phyloP scores from a whole-genome alignment of 2,888 invertebrate species.

The Eutolmus rufibarbis region DNA sequence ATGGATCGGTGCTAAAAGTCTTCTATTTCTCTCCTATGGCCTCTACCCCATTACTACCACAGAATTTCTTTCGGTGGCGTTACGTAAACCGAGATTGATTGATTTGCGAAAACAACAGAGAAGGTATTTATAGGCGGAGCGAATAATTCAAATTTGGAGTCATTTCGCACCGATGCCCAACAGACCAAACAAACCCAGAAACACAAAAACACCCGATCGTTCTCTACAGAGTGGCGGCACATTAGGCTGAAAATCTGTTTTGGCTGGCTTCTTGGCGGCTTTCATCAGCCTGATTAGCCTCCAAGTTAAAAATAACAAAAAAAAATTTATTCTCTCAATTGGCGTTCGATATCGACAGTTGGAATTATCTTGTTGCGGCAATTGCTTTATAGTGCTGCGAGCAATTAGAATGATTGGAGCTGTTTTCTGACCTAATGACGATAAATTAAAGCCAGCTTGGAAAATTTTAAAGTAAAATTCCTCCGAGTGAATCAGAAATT shows the following conservation, averaged over 20 bases:
- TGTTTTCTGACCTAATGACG: background rate
- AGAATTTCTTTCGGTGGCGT: background rate
- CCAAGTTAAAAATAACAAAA: conserved; percentile 19
- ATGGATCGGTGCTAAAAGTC: background rate
- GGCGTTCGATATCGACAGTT: conserved; percentile 5
- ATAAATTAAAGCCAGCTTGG: background rate
- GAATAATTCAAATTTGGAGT: conserved; percentile 13
- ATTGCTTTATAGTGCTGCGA: background rate
- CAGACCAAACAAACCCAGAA: background rate
- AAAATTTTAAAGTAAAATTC: background rate
- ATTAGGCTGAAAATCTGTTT: background rate
- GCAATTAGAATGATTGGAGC: conserved; percentile 14
- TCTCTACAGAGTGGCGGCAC: background rate
- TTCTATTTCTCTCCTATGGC: background rate
- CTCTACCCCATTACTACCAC: background rate
- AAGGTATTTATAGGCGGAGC: conserved; percentile 4
- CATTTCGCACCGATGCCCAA: background rate
- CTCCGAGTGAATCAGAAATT: background rate
- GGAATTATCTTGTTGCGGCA: background rate
- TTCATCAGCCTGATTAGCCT: conserved; percentile 3
- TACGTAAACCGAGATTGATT: background rate
- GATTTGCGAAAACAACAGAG: background rate
- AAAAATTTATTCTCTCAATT: conserved; percentile 10
- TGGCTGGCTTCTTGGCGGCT: background rate
- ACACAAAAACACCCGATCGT: background rate